Percentiles rank a stretch among this genome's conserved stretches.
Conservation (phyloP, 2,113 vertebrate genomes). For the Oriolus oriolus region DNA sequence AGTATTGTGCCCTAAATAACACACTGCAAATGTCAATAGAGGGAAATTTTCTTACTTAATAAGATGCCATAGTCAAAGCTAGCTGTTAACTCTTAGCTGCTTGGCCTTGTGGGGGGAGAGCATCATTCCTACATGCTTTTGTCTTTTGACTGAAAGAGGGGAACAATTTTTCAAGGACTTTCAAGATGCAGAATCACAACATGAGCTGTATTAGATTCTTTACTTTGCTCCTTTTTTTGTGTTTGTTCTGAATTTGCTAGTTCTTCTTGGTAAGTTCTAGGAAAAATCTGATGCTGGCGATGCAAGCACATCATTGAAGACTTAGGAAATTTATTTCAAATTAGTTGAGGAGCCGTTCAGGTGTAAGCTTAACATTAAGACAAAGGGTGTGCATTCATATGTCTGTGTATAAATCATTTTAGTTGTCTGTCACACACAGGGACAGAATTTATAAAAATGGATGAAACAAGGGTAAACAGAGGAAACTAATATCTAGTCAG, state of each 20-base stretch:
- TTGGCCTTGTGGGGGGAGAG: neutral
- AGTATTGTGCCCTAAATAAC: conserved; percentile 55
- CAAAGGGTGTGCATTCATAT: neutral
- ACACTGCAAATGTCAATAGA: conserved; percentile 57
- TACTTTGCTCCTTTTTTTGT: neutral
- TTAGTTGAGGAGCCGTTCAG: neutral
- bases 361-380: neutral
- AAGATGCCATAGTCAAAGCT: conserved; percentile 43
- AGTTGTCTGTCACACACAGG: neutral
- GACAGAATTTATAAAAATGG: neutral
- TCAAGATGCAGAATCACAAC: neutral
- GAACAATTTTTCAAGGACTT: neutral
- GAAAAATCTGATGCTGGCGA: neutral
- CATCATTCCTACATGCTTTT: conserved; percentile 9
- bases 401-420: neutral
- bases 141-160: conserved; percentile 14
- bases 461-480: neutral
- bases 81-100: conserved; percentile 64
- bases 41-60: conserved; percentile 57
- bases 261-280: neutral
- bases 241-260: neutral
- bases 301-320: neutral
- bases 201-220: neutral
- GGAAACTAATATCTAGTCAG: too few species aligned
- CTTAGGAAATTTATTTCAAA: neutral